Conservation (phyloP, 2,113 vertebrate genomes). For the Glaucomys volans region DNA sequence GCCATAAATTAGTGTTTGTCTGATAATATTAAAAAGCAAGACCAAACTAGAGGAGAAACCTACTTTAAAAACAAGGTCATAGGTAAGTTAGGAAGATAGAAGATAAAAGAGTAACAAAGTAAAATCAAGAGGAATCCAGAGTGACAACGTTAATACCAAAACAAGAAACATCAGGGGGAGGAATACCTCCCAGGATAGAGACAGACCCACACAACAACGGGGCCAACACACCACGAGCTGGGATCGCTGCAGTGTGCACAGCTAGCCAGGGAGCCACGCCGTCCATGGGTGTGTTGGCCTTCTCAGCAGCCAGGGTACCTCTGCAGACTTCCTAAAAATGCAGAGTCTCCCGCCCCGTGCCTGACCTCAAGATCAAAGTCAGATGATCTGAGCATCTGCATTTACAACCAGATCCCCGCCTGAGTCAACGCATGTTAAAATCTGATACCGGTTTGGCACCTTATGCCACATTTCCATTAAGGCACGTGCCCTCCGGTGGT, state of each 20-base stretch:
- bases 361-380: background rate
- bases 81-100: background rate
- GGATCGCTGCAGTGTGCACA: too few species aligned
- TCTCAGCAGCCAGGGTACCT: rapidly evolving
- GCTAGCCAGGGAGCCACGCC: background rate
- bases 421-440: background rate
- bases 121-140: background rate
- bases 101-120: background rate
- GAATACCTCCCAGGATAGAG: background rate
- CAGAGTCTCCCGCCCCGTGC: background rate
- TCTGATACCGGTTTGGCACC: background rate
- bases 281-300: background rate
- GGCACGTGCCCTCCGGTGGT: background rate
- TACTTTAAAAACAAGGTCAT: background rate
- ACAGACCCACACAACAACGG: background rate
- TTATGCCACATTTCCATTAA: background rate
- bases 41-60: background rate
- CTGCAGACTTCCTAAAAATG: background rate
- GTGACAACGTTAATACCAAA: background rate
- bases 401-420: background rate
- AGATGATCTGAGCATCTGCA: background rate
- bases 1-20: background rate
- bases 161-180: background rate
- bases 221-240: background rate
- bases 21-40: background rate